Evolutionary conservation across 2,113 vertebrate genomes (phyloP).

Genomic region (Pelecanoides urinatrix): DNA sequence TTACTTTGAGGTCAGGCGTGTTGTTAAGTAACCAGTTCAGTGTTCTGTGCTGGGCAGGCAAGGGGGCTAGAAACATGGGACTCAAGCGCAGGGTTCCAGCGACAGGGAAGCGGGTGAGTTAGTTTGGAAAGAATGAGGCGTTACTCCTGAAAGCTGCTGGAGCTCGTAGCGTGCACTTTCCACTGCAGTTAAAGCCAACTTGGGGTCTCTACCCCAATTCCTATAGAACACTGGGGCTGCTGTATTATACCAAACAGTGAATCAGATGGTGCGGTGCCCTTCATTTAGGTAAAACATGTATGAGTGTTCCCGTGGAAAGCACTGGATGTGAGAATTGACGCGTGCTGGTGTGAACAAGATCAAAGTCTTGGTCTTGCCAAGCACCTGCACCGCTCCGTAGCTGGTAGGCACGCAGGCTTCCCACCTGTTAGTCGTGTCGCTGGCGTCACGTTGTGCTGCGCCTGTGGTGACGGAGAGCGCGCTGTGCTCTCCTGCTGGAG

Average conservation of each 20-base stretch:
- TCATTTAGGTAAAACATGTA: background rate
- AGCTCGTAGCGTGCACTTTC: background rate
- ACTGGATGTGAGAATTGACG: background rate
- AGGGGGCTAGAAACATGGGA: background rate
- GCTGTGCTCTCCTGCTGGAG: background rate
- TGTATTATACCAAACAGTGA: background rate
- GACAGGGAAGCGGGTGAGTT: background rate
- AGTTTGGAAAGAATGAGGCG: background rate
- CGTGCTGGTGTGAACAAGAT: constrained; percentile 14
- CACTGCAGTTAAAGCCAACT: background rate
- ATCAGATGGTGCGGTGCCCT: background rate
- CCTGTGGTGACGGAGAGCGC: accelerated
- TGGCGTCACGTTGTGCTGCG: accelerated
- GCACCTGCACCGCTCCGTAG: background rate
- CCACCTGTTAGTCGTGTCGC: background rate
- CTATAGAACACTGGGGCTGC: background rate
- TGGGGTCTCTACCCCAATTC: background rate
- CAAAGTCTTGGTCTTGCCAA: constrained; percentile 2
- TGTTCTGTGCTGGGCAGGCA: background rate
- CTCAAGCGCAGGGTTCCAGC: background rate
- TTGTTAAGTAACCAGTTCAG: background rate
- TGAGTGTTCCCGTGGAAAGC: background rate
- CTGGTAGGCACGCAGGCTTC: background rate
- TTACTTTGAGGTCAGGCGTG: background rate
- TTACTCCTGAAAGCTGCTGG: background rate